Evolutionary conservation across 2,113 vertebrate species (phyloP).

Genomic region (Zosterops borbonicus): DNA sequence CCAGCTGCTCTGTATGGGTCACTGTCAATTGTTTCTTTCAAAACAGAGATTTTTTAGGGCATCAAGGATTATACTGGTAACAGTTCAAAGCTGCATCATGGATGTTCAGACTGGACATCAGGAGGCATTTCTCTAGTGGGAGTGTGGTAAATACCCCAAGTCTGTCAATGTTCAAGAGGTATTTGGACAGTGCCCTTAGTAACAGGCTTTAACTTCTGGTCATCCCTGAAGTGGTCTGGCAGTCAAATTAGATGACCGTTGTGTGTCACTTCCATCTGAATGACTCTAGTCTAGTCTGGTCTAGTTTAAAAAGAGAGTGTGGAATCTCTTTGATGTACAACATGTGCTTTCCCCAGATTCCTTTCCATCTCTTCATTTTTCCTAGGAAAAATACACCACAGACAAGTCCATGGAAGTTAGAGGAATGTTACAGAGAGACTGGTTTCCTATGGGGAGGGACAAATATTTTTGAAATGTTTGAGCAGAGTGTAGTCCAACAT

Average conservation of each 20-base stretch:
- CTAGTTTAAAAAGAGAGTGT: background rate
- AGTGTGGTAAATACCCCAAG: accelerated
- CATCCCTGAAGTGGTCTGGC: background rate
- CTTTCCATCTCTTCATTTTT: background rate
- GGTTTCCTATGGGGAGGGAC: accelerated
- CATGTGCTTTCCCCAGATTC: accelerated
- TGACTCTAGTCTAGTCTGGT: background rate
- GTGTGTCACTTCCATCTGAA: background rate
- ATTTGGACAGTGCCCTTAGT: background rate
- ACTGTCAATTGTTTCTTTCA: background rate
- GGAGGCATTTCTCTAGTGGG: background rate
- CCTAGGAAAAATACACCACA: background rate
- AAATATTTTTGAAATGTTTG: background rate
- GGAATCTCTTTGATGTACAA: background rate
- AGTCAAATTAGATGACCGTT: background rate
- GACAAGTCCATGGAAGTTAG: accelerated
- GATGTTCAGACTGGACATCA: background rate
- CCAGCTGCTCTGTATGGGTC: background rate
- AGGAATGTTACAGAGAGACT: background rate
- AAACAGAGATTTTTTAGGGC: background rate
- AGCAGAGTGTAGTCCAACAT: background rate
- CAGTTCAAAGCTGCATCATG: background rate
- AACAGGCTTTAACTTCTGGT: background rate
- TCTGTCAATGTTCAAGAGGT: background rate
- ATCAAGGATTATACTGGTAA: background rate